phyloP scores from a whole-genome alignment of 2,113 vertebrate species.

The Pogonocichla stellata region DNA sequence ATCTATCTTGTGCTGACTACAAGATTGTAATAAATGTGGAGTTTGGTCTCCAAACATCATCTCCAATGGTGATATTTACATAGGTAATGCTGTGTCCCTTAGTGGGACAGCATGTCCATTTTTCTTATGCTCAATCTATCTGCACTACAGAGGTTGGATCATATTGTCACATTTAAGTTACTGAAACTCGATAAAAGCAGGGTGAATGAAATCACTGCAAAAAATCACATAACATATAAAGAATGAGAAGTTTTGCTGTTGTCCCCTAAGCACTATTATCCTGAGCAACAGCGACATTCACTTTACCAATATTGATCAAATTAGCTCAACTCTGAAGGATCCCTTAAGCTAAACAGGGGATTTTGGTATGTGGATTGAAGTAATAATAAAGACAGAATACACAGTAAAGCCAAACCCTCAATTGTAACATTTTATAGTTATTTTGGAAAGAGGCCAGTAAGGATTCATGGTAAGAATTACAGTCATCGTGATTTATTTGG shows the following conservation, averaged over 20 bases:
- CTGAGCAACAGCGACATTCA: neutral
- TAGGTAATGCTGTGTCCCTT: neutral
- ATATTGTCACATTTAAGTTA: neutral
- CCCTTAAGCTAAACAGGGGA: neutral
- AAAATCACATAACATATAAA: neutral
- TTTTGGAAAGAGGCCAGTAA: neutral
- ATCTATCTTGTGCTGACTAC: neutral
- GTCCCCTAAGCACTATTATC: neutral
- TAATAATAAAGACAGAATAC: neutral
- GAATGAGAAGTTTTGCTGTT: neutral
- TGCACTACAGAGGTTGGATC: neutral
- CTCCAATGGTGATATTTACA: neutral
- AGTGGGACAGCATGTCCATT: neutral
- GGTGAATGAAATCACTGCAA: neutral
- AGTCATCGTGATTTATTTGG: slow-evolving; percentile 7
- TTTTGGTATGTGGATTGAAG: neutral
- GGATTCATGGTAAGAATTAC: neutral
- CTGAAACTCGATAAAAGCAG: neutral
- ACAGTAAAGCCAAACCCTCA: neutral
- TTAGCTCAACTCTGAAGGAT: neutral
- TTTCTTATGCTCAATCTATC: neutral
- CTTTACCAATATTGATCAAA: neutral
- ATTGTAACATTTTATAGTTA: neutral
- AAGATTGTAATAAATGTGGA: neutral
- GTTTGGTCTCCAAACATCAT: neutral